Evolutionary conservation across 2,888 invertebrate species (phyloP).

Genomic region (Phortica magna): DNA sequence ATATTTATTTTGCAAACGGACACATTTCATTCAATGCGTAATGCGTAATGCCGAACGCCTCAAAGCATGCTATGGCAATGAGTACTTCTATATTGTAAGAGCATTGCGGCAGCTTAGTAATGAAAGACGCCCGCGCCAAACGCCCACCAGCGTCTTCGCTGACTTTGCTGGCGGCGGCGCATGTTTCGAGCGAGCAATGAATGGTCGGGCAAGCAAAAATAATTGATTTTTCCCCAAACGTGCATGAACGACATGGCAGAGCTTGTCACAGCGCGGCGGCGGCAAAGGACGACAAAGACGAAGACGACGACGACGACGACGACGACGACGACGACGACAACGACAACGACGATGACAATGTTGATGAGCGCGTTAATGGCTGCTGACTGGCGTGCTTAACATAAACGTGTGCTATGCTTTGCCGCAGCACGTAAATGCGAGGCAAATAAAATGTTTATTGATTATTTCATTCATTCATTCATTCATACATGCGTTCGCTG

Average conservation of each 20-base stretch:
- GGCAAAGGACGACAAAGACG: no score
- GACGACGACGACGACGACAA: neutral
- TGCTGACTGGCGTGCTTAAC: neutral
- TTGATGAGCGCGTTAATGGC: neutral
- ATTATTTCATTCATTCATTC: neutral
- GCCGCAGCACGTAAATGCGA: neutral
- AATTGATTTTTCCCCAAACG: constrained; percentile 71
- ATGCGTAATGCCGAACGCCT: neutral
- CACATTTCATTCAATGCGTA: neutral
- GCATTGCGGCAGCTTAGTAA: neutral
- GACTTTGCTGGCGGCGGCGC: neutral
- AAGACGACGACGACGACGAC: no score
- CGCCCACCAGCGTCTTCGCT: neutral
- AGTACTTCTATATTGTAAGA: neutral
- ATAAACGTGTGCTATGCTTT: neutral
- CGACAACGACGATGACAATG: neutral
- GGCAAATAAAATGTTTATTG: constrained; percentile 8
- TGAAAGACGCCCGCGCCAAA: neutral
- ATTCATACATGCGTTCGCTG: neutral
- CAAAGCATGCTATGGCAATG: neutral
- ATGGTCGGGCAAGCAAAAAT: constrained; percentile 38
- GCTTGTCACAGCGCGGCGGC: no score
- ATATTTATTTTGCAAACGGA: neutral
- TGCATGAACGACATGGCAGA: constrained; percentile 12
- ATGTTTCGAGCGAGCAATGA: neutral